Conservation (phyloP, 1,140 invertebrate species). For the Pseudobourletiella spinata region DNA sequence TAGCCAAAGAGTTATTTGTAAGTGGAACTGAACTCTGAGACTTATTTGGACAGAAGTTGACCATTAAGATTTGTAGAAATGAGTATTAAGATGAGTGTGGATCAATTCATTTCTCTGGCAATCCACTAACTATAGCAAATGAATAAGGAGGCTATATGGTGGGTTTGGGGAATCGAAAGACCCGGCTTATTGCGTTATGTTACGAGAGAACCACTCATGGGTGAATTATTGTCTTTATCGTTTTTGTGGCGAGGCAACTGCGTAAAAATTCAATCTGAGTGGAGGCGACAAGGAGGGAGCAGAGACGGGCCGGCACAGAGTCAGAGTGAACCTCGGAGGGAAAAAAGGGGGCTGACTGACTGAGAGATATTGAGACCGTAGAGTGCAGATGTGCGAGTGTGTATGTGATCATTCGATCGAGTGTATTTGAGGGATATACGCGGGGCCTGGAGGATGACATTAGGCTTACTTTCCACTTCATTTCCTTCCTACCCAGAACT, state of each 20-base stretch:
- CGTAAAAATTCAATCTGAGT: constrained; percentile 9
- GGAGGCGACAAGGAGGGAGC: background rate
- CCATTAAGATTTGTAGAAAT: constrained; percentile 2
- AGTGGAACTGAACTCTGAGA: too few relatives aligned
- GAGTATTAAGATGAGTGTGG: constrained; percentile 5
- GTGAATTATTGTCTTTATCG: constrained; percentile 10
- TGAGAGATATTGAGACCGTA: background rate
- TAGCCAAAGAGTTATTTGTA: too few relatives aligned
- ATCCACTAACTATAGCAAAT: background rate
- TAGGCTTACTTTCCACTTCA: too few relatives aligned
- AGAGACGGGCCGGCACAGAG: too few relatives aligned
- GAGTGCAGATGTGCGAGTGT: too few relatives aligned
- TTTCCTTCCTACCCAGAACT: too few relatives aligned
- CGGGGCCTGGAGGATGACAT: too few relatives aligned
- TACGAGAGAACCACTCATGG: constrained; percentile 3
- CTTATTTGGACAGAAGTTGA: too few relatives aligned
- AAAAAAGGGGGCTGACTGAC: background rate
- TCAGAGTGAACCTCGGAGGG: background rate
- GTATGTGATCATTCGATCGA: too few relatives aligned
- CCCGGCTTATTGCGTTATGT: background rate
- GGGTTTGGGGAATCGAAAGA: background rate
- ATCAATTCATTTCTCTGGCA: constrained; percentile 1
- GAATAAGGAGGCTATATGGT: background rate
- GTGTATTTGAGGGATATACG: too few relatives aligned
- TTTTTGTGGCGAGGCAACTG: background rate